Base-by-base conservation (phyloP, 92 coral and sea anemone species). In the Bergia puertoricense region DNA sequence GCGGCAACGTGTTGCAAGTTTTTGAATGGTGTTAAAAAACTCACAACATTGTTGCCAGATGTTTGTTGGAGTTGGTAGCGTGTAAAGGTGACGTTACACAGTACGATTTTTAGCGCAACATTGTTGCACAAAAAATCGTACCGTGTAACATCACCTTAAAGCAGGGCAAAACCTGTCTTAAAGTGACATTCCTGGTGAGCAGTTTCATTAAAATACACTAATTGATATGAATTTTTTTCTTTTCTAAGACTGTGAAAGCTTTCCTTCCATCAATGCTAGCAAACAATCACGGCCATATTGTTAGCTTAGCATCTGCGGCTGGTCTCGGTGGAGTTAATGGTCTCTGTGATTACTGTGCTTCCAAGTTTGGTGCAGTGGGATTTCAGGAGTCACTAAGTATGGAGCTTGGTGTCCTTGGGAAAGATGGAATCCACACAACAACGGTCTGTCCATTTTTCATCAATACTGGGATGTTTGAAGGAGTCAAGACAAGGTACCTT, bases 381-480 rank as follows among this genome's bases (percentile, higher is more conserved):
- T 94, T 97, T 88, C 94, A 95, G 37, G 99, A 97, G 89, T 97
- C 99, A 0, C 88, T 97, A 16, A 92, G 75, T 75, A 97, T 97
- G 98, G 99, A 97, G 85, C 92, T 97, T 62, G 83, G 81, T 5
- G 78, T 59, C 39, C 76, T 88, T 54, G 91, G 90, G 39, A 97
- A 93, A 79, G 90, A 94, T 13, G 97, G 93, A 30, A 91, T 97
- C 4, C 98, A 97, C 56, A 97, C 99, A 1, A 97, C 99, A 46
- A 96, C 90, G 11, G 81, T 97, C 11, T 97, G 99, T 79, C 99
- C 99, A 65, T 97, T 39, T 91, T 94, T 90, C 78, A 97, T 97
- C 89, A 97, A 97, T 83, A 97, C 99, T 11, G 99, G 99, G 22
- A 97, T 97, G 99, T 97, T 97, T 92, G 98, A 97, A 85, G 99